Evolutionary conservation across 2,113 vertebrate species (phyloP).

Genomic region (Panurus biarmicus): DNA sequence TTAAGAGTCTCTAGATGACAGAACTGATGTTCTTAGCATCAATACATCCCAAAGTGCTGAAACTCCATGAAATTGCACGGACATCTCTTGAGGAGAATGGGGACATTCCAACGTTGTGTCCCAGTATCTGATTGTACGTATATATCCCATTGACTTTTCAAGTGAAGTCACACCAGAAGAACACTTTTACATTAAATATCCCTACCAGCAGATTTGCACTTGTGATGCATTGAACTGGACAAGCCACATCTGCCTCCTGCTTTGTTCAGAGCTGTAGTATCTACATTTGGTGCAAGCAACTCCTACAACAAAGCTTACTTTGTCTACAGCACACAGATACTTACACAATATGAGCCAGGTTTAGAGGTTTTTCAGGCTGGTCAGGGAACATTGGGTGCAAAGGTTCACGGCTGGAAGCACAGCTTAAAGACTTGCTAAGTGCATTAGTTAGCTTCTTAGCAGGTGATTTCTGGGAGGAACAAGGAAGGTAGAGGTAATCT

Average conservation of each 20-base stretch:
- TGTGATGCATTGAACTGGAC: not conserved
- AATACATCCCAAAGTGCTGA: not conserved
- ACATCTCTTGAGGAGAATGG: not conserved
- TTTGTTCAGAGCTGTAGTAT: not conserved
- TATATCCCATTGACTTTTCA: not conserved
- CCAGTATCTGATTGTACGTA: not conserved
- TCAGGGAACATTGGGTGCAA: conserved; percentile 94
- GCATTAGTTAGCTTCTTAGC: conserved; percentile 98
- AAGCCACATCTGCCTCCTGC: not conserved
- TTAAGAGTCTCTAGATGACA: not conserved
- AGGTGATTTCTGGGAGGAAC: conserved; percentile 90
- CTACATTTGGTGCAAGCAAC: not conserved
- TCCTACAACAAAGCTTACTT: not conserved
- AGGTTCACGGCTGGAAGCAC: conserved; percentile 92
- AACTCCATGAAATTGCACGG: not conserved
- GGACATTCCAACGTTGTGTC: not conserved
- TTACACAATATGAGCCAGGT: conserved; percentile 95
- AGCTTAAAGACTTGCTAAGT: conserved; percentile 97
- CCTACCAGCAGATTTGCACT: not conserved
- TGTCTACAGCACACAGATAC: conserved; percentile 62
- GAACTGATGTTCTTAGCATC: not conserved
- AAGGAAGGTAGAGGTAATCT: conserved; percentile 61
- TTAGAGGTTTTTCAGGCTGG: conserved; percentile 93
- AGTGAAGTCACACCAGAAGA: not conserved
- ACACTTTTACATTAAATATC: not conserved